Evolutionary conservation across 64 coral and sea anemone genomes (phyloP).

Genomic region (Dendronephthya gigantea): DNA sequence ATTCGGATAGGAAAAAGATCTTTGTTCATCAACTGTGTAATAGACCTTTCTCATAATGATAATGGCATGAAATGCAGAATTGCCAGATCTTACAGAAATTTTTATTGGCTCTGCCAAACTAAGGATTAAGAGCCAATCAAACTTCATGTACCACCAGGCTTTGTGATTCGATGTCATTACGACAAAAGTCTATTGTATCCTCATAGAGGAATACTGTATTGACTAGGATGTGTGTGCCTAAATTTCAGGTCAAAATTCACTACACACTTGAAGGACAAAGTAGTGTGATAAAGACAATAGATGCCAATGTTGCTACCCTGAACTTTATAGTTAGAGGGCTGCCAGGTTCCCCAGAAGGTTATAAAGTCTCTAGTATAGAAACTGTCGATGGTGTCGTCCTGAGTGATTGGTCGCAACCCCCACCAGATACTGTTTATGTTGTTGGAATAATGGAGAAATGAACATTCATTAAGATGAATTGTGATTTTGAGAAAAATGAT

Average conservation of each 20-base stretch:
- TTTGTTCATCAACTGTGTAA: too few relatives aligned
- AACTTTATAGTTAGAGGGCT: background rate
- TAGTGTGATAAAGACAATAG: background rate
- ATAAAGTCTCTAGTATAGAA: background rate
- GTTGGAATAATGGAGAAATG: background rate
- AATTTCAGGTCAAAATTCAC: slow-evolving; percentile 9
- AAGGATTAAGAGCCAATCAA: too few relatives aligned
- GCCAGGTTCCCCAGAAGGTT: background rate
- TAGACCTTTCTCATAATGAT: too few relatives aligned
- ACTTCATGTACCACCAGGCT: too few relatives aligned
- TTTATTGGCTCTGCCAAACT: too few relatives aligned
- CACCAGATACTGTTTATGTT: slow-evolving; percentile 5
- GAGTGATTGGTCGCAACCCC: background rate
- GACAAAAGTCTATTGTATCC: too few relatives aligned
- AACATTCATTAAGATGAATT: too few relatives aligned
- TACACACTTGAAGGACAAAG: background rate
- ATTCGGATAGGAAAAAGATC: too few relatives aligned
- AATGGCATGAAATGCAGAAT: too few relatives aligned
- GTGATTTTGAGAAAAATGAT: background rate
- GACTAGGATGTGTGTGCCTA: background rate
- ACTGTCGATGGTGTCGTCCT: background rate
- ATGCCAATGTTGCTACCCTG: background rate
- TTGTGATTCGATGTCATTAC: too few relatives aligned
- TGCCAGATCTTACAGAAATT: too few relatives aligned
- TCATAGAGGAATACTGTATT: too few relatives aligned